Conservation (phyloP, 2,888 invertebrate genomes). For the Mesodorylaimus sp. region DNA sequence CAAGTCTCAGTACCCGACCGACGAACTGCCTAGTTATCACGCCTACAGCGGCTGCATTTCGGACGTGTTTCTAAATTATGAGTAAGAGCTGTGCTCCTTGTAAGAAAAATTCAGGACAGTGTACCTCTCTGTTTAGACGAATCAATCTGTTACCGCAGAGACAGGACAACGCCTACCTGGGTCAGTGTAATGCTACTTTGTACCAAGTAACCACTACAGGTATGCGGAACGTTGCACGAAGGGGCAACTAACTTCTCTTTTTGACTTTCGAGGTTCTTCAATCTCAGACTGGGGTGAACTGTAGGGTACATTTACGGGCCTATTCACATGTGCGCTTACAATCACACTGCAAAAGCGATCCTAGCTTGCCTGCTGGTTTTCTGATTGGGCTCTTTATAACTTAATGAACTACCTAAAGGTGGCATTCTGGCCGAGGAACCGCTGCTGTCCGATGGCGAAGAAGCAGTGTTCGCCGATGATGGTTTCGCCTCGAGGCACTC, state of each 20-base stretch:
- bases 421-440: no score
- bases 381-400: no score
- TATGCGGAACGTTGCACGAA: background rate
- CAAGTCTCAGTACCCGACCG: constrained; percentile 17
- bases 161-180: constrained; percentile 22
- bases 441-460: no score
- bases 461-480: no score
- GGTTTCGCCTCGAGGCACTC: no score
- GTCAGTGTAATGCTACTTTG: constrained; percentile 16
- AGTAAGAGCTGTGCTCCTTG: constrained; percentile 19
- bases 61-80: constrained; percentile 31
- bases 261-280: background rate
- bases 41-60: constrained; percentile 34
- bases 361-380: no score
- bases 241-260: background rate
- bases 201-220: background rate
- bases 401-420: no score
- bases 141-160: constrained; percentile 19
- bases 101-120: background rate
- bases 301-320: no score
- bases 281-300: no score
- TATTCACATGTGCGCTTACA: background rate
- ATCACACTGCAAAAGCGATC: no score
- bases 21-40: constrained; percentile 22
- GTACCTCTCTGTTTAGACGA: constrained; percentile 13